Evolutionary conservation across 92 coral and sea anemone genomes (phyloP).

Genomic region (Heliopora coerulea): DNA sequence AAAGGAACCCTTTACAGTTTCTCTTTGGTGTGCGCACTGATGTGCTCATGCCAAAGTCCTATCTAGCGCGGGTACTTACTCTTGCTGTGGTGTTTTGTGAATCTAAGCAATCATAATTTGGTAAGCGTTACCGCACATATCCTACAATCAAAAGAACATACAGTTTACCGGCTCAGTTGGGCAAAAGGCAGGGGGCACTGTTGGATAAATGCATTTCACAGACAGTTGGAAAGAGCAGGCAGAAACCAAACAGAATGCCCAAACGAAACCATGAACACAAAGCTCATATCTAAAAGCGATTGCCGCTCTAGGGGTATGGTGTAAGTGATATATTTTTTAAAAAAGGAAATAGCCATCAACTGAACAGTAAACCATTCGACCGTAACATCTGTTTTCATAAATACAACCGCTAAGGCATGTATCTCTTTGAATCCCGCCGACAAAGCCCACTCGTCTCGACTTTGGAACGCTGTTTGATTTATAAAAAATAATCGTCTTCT

Average conservation of each 20-base stretch:
- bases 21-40: background rate
- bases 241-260: background rate
- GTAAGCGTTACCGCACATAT: conserved; percentile 10
- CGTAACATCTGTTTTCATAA: conserved; percentile 43
- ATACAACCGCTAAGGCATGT: conserved; percentile 37
- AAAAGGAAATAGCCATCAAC: background rate
- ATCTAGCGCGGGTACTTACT: too few relatives aligned
- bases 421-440: conserved; percentile 43
- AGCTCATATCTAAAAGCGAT: background rate
- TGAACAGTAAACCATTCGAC: conserved; percentile 10
- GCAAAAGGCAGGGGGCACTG: conserved; percentile 39
- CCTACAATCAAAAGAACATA: conserved; percentile 46
- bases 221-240: conserved; percentile 9
- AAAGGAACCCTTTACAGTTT: background rate
- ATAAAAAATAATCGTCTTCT: background rate
- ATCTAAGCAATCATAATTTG: background rate
- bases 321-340: conserved; percentile 1
- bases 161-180: conserved; percentile 48
- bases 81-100: background rate
- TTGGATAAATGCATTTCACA: conserved; percentile 36
- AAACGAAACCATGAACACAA: background rate
- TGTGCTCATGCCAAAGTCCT: too few relatives aligned
- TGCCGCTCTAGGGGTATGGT: background rate
- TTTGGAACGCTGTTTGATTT: conserved; percentile 42
- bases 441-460: conserved; percentile 47